These are phyloP conservation scores for Melanotaenia maccullochi DNA, from an alignment of 2,797 vertebrate species.

Conservation along the genomic window DNA sequence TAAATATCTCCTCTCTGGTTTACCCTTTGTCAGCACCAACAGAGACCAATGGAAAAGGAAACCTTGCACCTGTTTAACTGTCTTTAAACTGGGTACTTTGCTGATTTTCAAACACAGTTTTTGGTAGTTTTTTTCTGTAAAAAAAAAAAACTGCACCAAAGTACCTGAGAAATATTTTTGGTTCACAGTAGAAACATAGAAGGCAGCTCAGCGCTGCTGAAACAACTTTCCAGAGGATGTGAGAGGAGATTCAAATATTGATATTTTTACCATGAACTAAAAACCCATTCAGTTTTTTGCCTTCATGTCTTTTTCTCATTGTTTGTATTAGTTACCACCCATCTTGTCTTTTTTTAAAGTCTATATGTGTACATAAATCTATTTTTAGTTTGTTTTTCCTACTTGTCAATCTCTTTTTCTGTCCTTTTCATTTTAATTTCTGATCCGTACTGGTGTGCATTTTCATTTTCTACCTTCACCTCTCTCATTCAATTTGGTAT, in stretches of 20 bases:
- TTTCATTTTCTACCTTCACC: slow-evolving; percentile 21
- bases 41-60: neutral
- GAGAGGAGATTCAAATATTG: neutral
- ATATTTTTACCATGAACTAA: neutral
- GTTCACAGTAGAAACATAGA: neutral
- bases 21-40: no score
- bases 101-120: neutral
- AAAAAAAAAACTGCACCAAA: neutral
- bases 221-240: neutral
- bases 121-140: neutral
- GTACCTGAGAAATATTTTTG: neutral
- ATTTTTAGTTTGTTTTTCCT: no score
- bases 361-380: neutral
- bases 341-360: no score
- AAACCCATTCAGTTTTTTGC: neutral
- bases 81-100: neutral
- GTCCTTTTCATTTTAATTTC: slow-evolving; percentile 40
- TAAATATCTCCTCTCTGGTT: no score
- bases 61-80: neutral
- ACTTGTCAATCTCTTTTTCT: slow-evolving; percentile 3
- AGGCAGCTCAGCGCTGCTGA: neutral
- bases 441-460: slow-evolving; percentile 32
- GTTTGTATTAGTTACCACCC: neutral
- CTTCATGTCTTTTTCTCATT: neutral
- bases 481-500: slow-evolving; percentile 54